Evolutionary conservation across 2,797 vertebrate species (phyloP).

Genomic region (Chelon labrosus): DNA sequence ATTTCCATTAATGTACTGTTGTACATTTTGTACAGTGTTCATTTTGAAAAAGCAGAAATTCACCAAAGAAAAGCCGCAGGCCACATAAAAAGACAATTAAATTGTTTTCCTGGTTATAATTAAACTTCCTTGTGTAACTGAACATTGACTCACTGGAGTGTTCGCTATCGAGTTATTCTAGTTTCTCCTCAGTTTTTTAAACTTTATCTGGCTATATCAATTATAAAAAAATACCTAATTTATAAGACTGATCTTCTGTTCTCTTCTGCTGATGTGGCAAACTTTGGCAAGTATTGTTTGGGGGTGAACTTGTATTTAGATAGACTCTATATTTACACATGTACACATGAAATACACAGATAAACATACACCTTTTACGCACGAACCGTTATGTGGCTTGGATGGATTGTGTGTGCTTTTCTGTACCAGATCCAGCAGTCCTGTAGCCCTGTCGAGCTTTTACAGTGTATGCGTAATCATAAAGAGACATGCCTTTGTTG

Average conservation of each 20-base stretch:
- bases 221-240: not conserved
- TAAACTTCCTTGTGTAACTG: not conserved
- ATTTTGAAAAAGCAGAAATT: not conserved
- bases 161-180: slow-evolving; percentile 9
- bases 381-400: not conserved
- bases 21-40: not conserved
- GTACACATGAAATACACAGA: not conserved
- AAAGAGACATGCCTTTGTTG: not conserved
- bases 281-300: not conserved
- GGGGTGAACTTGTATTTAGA: not conserved
- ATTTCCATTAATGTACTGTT: not conserved
- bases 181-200: not conserved
- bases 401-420: no score
- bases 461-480: not conserved
- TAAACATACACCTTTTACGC: not conserved
- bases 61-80: not conserved
- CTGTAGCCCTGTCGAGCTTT: not conserved
- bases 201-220: not conserved
- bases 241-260: not conserved
- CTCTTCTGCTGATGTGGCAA: not conserved
- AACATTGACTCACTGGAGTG: not conserved
- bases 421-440: no score
- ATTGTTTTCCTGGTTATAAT: not conserved
- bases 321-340: not conserved
- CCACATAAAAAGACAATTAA: slow-evolving; percentile 3